phyloP scores from a whole-genome alignment of 2,113 vertebrate genomes.

The Campylomormyrus numenius region DNA sequence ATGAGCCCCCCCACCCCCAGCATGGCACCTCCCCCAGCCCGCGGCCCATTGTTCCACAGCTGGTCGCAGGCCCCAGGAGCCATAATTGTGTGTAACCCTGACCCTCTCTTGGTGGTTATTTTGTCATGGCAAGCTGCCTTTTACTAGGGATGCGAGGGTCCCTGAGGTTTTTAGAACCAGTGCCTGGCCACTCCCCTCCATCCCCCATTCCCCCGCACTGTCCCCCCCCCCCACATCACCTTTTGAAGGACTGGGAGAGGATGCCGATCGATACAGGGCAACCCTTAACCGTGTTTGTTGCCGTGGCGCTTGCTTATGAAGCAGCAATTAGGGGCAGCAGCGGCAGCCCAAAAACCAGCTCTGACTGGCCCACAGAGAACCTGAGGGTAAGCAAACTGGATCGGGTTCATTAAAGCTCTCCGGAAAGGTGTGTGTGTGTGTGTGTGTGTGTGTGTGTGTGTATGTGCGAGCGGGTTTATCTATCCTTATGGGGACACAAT shows the following conservation, averaged over 20 bases:
- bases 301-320: constrained; percentile 55
- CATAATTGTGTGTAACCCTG: constrained; percentile 57
- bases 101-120: constrained; percentile 62
- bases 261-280: constrained; percentile 56
- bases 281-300: constrained; percentile 67
- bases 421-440: constrained; percentile 21
- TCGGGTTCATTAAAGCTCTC: constrained; percentile 48
- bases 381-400: constrained; percentile 48
- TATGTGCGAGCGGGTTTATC: neutral
- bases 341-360: constrained; percentile 16
- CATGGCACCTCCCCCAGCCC: constrained; percentile 15
- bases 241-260: constrained; percentile 29
- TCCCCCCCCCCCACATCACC: constrained; percentile 15
- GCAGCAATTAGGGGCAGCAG: constrained; percentile 61
- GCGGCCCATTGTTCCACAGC: constrained; percentile 50
- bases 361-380: constrained; percentile 41
- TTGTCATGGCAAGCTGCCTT: constrained; percentile 54
- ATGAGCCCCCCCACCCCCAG: constrained; percentile 45
- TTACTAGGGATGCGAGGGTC: constrained; percentile 49
- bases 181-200: neutral
- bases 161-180: constrained; percentile 55
- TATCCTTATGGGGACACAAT: too few species aligned
- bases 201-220: neutral
- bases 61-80: constrained; percentile 44
- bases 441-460: neutral